Conservation (phyloP, 1,140 invertebrate genomes). For the Drosophila pseudoananassae region DNA sequence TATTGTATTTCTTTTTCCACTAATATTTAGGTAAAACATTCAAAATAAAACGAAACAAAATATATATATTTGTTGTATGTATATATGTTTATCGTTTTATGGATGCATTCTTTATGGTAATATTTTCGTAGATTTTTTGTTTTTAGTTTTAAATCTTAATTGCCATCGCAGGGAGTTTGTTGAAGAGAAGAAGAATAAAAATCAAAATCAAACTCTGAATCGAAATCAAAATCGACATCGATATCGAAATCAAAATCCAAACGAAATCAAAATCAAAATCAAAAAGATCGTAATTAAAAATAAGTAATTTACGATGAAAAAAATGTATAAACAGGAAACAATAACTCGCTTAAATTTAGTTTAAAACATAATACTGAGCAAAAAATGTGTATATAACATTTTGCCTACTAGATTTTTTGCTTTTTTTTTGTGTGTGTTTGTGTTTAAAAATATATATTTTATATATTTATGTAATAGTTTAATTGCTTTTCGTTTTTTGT, state of each 20-base stretch:
- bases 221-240: constrained; percentile 2
- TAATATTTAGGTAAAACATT: constrained; percentile 63
- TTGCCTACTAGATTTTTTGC: constrained; percentile 71
- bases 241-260: constrained; percentile 28
- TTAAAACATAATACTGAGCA: constrained; percentile 84
- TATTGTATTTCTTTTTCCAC: constrained; percentile 16
- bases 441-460: constrained; percentile 20
- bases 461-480: constrained; percentile 25
- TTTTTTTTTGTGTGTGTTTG: constrained; percentile 36
- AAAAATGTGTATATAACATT: constrained; percentile 77
- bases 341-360: constrained; percentile 81
- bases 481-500: constrained; percentile 29
- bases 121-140: constrained; percentile 21
- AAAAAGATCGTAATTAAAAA: constrained; percentile 38
- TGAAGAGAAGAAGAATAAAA: constrained; percentile 22
- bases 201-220: neutral
- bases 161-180: constrained; percentile 36
- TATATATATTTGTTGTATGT: constrained; percentile 8
- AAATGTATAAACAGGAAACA: constrained; percentile 72
- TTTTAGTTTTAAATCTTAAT: constrained; percentile 22
- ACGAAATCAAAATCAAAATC: constrained; percentile 22
- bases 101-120: constrained; percentile 12
- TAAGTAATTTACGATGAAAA: constrained; percentile 41
- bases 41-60: constrained; percentile 62
- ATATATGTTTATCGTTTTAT: constrained; percentile 51